Conservation (phyloP, 2,113 vertebrate species). For the Callopanchax toddi region DNA sequence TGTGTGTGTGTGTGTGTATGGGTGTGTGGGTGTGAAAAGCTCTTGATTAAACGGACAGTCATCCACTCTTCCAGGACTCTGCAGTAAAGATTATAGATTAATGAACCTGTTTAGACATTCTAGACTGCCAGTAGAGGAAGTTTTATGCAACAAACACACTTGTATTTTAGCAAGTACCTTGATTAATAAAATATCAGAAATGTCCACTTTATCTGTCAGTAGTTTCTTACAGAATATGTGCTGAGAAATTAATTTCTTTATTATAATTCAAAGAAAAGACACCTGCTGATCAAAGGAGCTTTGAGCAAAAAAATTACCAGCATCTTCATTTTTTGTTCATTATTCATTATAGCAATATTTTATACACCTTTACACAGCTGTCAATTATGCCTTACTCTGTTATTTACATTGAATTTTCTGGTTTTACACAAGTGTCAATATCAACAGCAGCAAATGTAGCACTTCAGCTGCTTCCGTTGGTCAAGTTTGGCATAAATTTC, state of each 20-base stretch:
- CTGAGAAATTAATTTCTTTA: background rate
- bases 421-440: too few species aligned
- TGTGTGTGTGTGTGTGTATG: too few species aligned
- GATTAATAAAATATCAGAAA: background rate
- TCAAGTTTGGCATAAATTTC: too few species aligned
- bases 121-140: background rate
- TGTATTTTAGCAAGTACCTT: background rate
- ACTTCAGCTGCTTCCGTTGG: too few species aligned
- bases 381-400: too few species aligned
- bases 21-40: background rate
- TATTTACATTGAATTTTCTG: too few species aligned
- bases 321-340: background rate
- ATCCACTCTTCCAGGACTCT: conserved; percentile 18
- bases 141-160: background rate
- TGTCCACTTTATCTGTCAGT: too few species aligned
- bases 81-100: conserved; percentile 9
- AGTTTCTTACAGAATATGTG: too few species aligned
- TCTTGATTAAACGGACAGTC: conserved; percentile 8
- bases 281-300: conserved; percentile 2
- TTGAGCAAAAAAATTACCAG: background rate
- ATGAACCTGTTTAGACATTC: background rate
- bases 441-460: too few species aligned
- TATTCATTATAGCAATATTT: background rate
- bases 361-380: too few species aligned
- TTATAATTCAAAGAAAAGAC: background rate